phyloP scores from a whole-genome alignment of 2,888 invertebrate species.

The Synergus gifuensis region DNA sequence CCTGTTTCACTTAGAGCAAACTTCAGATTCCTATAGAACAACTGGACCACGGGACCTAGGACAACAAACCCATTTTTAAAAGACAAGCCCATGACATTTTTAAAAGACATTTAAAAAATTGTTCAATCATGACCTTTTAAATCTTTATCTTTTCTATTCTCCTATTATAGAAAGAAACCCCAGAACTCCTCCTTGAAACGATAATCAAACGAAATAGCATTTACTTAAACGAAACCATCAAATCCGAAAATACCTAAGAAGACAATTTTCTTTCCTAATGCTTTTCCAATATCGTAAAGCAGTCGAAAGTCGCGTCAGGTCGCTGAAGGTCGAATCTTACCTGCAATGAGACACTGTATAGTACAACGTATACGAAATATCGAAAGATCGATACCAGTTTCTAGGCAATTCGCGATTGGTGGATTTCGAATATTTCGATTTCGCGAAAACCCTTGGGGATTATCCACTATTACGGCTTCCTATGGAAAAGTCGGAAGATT shows the following conservation, averaged over 20 bases:
- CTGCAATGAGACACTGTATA: constrained; percentile 46
- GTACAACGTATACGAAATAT: constrained; percentile 45
- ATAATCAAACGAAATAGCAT: constrained; percentile 14
- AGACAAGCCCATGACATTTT: neutral
- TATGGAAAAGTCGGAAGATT: constrained; percentile 55
- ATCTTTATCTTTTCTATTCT: too few species aligned
- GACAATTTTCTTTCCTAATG: constrained; percentile 35
- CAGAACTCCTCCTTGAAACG: neutral
- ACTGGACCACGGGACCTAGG: too few species aligned
- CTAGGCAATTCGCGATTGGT: constrained; percentile 42
- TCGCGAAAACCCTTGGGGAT: constrained; percentile 47
- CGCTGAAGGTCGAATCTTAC: constrained; percentile 51
- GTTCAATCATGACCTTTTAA: neutral
- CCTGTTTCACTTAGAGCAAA: neutral
- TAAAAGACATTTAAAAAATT: neutral
- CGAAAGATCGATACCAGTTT: constrained; percentile 26
- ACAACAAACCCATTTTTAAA: too few species aligned
- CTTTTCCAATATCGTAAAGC: constrained; percentile 39
- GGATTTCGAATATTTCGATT: constrained; percentile 51
- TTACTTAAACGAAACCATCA: constrained; percentile 7
- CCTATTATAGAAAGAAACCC: neutral
- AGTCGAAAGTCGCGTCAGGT: constrained; percentile 48
- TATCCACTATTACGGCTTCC: constrained; percentile 48
- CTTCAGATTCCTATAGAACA: too few species aligned
- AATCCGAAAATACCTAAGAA: constrained; percentile 26